Evolutionary conservation across 2,113 vertebrate genomes (phyloP), one percentile per base, ranked within the genome.

Genomic region (Pao palembangensis): DNA sequence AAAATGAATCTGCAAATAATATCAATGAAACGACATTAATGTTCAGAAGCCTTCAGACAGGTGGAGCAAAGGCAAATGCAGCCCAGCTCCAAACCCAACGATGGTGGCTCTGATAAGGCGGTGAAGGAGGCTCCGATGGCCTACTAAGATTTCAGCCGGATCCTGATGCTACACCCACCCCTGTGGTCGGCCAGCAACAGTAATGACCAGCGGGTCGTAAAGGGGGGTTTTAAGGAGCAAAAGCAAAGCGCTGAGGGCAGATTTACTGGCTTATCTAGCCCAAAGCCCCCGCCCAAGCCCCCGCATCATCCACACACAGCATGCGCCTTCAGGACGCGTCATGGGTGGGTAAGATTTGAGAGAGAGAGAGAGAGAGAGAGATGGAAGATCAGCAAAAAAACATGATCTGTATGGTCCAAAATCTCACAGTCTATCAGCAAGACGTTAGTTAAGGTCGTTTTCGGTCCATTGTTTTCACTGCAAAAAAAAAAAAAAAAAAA

Each of bases 251-350:
- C 61, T 68, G 69, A 78, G 67, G 46, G 15, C 62, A 79, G 81
- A 87, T 85, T 81, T 80, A 65, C 51, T 72, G 63, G 82, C 82
- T 87, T 85, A 84, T 52, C 70, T 42, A 58, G 61, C 59, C 59
- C 60, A 76, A 62, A 75, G 72, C 81, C 85, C 82, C 79, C 82
- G 74, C 71, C 81, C 81, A 67, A 64, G 60, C 44, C 73, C 68
- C 80, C 50, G 61, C 80, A 77, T 73, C 80, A 80, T 34, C 71
- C 13, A 28, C 69, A 53, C 69, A 57, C 70, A 69, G 61, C 68
- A 70, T 68, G 64, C 51, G 44, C 51, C 75, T 75, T 76, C 66
- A 64, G 65, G 65, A 67, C 46, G 73, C 64, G 58, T 69, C 59
- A 75, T 69, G 71, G 65, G 44, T 57, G 79, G 56, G 74, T 48